Conservation (phyloP, 1,140 invertebrate genomes). For the Halyomorpha halys region DNA sequence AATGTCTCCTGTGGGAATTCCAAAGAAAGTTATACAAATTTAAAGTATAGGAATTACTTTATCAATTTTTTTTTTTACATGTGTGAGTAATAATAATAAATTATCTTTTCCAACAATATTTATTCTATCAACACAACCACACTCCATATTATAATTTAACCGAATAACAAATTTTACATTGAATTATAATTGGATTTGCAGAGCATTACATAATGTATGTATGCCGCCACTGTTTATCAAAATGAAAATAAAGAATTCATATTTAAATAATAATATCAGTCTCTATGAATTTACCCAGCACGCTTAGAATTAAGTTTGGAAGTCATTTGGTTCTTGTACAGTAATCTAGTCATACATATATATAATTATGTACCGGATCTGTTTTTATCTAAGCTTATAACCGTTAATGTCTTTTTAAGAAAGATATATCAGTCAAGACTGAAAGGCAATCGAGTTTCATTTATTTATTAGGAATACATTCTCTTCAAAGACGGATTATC, state of each 20-base stretch:
- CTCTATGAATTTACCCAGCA: conserved; percentile 14
- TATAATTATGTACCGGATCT: background rate
- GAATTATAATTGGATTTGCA: background rate
- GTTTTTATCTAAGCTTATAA: conserved; percentile 13
- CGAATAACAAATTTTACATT: conserved; percentile 14
- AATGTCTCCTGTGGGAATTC: background rate
- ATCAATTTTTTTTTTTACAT: too few relatives aligned
- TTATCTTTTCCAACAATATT: conserved; percentile 21
- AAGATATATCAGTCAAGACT: conserved; percentile 3
- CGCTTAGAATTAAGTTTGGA: conserved; percentile 7
- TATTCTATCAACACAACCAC: conserved; percentile 25
- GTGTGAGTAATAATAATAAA: conserved; percentile 13
- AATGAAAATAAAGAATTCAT: conserved; percentile 9
- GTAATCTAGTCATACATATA: background rate
- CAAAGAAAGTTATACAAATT: background rate
- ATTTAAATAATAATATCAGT: conserved; percentile 22
- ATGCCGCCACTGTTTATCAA: background rate
- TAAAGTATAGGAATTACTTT: too few relatives aligned
- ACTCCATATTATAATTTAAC: conserved; percentile 17
- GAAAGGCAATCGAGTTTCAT: conserved; percentile 15
- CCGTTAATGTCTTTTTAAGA: conserved; percentile 11
- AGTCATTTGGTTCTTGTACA: conserved; percentile 1
- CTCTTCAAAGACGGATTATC: conserved; percentile 10
- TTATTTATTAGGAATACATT: conserved; percentile 6
- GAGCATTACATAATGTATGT: conserved; percentile 3